Conservation (phyloP, 2,113 vertebrate species). For the Mastomys natalensis region DNA sequence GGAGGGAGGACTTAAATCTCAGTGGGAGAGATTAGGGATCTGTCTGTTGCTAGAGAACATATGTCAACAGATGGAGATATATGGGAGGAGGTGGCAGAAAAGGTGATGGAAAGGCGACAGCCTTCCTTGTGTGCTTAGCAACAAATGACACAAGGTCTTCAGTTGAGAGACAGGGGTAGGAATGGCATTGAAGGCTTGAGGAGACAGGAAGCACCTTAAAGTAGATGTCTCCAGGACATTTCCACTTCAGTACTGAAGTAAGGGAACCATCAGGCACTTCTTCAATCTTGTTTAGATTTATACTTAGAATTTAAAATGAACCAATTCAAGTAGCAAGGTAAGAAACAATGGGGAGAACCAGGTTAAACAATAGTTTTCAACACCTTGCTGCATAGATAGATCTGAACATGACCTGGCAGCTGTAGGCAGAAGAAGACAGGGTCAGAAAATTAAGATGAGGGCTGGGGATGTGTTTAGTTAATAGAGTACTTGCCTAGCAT, state of each 20-base stretch:
- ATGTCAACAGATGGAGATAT: not conserved
- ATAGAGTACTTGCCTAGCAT: not conserved
- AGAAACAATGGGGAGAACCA: not conserved
- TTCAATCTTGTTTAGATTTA: not conserved
- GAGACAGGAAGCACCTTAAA: conserved; percentile 17
- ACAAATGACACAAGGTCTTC: not conserved
- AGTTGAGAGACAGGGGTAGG: not conserved
- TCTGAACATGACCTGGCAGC: not conserved
- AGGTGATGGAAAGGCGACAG: not conserved
- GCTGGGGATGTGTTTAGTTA: too few species aligned
- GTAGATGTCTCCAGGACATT: not conserved
- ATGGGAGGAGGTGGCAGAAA: not conserved
- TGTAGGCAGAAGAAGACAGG: not conserved
- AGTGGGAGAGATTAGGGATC: not conserved
- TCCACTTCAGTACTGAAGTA: not conserved
- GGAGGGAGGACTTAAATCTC: not conserved
- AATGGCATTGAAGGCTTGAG: conserved; percentile 30
- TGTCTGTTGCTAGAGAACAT: not conserved
- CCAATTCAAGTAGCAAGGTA: not conserved
- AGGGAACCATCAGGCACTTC: not conserved
- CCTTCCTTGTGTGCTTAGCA: not conserved
- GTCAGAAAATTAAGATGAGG: not conserved
- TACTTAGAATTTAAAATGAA: conserved; percentile 38
- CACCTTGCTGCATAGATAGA: not conserved
- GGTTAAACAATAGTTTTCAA: conserved; percentile 4